These are phyloP conservation scores for Drosophila mettleri DNA, from an alignment of 2,888 invertebrate genomes.

Conservation along the genomic window DNA sequence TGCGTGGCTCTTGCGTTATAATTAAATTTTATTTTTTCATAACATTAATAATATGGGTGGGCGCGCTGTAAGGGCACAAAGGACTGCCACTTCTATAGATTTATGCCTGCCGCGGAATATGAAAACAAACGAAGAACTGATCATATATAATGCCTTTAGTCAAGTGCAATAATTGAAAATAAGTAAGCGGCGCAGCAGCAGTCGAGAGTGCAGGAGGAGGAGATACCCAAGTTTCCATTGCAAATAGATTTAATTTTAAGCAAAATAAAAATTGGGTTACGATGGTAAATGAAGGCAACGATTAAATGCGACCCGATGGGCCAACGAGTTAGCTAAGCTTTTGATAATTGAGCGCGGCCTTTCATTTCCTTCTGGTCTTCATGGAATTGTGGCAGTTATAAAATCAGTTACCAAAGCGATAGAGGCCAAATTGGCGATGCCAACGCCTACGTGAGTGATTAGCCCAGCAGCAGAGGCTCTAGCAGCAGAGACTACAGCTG, in stretches of 20 bases:
- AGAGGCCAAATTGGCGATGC: conserved; percentile 38
- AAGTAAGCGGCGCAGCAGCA: not conserved
- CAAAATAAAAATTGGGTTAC: conserved; percentile 16
- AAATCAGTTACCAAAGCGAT: conserved; percentile 42
- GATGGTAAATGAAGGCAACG: conserved; percentile 16
- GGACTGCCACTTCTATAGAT: conserved; percentile 6
- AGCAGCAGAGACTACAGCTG: not conserved
- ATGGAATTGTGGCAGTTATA: conserved; percentile 32
- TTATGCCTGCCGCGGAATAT: conserved; percentile 2
- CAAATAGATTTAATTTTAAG: not conserved
- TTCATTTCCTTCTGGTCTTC: conserved; percentile 68
- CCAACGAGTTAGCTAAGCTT: conserved; percentile 4
- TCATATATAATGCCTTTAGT: conserved; percentile 4
- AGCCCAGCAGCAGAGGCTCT: not conserved
- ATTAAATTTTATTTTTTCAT: conserved; percentile 58
- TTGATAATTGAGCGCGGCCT: conserved; percentile 43
- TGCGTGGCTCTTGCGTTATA: conserved; percentile 50
- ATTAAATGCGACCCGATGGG: conserved; percentile 24
- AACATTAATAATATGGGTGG: conserved; percentile 33
- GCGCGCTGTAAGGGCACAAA: conserved; percentile 12
- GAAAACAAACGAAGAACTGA: not conserved
- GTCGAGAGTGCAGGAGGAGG: not conserved
- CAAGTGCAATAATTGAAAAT: conserved; percentile 6
- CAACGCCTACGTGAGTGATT: conserved; percentile 66
- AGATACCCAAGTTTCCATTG: not conserved